phyloP scores from a whole-genome alignment of 1,140 invertebrate genomes.

The Drosophila paulistorum region DNA sequence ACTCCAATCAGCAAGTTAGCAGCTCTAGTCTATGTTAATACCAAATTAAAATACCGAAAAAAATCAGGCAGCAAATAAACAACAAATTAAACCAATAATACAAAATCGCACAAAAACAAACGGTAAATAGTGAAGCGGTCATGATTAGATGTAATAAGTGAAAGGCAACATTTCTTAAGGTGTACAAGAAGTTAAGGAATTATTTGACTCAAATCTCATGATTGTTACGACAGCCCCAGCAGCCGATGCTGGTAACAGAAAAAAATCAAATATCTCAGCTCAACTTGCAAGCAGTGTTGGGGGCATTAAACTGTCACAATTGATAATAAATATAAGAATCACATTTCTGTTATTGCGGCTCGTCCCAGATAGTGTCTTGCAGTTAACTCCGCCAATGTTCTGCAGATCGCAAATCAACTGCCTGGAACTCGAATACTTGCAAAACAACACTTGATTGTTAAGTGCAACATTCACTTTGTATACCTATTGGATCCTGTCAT shows the following conservation, averaged over 20 bases:
- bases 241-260: not conserved
- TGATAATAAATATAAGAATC: not conserved
- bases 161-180: not conserved
- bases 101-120: constrained; percentile 44
- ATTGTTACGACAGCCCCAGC: constrained; percentile 3
- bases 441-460: not conserved
- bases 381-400: not conserved
- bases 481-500: not conserved
- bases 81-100: constrained; percentile 21
- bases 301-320: not conserved
- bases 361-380: not conserved
- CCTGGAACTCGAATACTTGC: not conserved
- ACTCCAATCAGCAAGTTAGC: not conserved
- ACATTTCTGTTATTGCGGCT: not conserved
- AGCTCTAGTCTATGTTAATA: not conserved
- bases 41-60: constrained; percentile 14
- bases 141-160: not conserved
- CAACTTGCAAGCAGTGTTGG: not conserved
- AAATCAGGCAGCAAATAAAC: constrained; percentile 41
- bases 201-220: not conserved
- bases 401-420: not conserved
- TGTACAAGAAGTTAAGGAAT: not conserved
- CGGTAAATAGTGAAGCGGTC: constrained; percentile 35
- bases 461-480: not conserved
- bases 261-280: not conserved